Conservation (phyloP, 2,888 invertebrate species). For the Hanleya hanleyi region DNA sequence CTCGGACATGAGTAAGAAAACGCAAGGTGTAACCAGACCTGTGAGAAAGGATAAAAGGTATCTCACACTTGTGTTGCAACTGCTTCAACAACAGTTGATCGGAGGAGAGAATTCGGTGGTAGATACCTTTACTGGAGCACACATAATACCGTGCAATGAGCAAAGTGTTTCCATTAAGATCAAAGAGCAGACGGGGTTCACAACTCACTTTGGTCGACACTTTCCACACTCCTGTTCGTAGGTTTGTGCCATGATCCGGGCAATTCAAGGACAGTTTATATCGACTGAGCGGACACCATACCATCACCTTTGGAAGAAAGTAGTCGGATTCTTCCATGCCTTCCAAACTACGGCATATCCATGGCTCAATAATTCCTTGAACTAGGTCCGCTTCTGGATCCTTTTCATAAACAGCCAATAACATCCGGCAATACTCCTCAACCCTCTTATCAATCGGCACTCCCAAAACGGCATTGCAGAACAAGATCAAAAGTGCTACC, state of each 20-base stretch:
- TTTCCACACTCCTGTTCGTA: not conserved
- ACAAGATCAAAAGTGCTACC: too few species aligned
- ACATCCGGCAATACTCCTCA: not conserved
- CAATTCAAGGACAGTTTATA: not conserved
- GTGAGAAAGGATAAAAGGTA: not conserved
- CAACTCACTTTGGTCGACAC: not conserved
- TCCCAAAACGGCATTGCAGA: too few species aligned
- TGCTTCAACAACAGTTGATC: not conserved
- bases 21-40: not conserved
- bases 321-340: not conserved
- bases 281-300: not conserved
- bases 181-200: not conserved
- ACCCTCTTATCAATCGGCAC: not conserved
- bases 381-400: not conserved
- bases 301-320: not conserved
- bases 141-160: not conserved
- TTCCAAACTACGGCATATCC: not conserved
- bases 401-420: not conserved
- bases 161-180: not conserved
- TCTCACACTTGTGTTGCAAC: not conserved
- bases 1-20: not conserved
- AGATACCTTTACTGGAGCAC: not conserved
- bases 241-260: not conserved
- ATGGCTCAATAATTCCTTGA: not conserved
- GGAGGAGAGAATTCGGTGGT: not conserved